Conservation (phyloP, 2,797 vertebrate genomes). For the Xenopus petersii region DNA sequence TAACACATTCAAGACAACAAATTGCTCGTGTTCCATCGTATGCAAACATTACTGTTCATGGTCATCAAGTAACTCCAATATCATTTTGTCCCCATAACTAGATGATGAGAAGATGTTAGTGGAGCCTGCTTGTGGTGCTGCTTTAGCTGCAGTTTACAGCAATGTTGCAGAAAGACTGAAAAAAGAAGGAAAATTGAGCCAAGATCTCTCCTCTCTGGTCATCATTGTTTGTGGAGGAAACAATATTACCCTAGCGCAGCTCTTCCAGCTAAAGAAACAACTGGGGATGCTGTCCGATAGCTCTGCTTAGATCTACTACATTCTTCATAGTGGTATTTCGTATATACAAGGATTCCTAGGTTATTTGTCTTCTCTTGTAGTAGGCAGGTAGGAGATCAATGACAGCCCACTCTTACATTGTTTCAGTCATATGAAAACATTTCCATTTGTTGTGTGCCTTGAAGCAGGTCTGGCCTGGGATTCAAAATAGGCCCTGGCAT, state of each 20-base stretch:
- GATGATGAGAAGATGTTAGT: conserved; percentile 85
- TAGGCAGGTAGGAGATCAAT: too few species aligned
- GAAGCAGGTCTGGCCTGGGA: too few species aligned
- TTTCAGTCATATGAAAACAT: too few species aligned
- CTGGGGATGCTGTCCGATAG: conserved; percentile 62
- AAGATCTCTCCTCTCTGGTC: conserved; percentile 68
- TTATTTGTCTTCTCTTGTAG: too few species aligned
- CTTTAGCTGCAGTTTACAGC: conserved; percentile 76
- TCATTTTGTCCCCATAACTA: conserved; percentile 40
- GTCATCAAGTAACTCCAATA: too few species aligned
- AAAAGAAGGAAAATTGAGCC: conserved; percentile 64
- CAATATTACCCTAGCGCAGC: conserved; percentile 81
- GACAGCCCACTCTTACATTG: too few species aligned
- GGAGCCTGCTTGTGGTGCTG: conserved; percentile 81
- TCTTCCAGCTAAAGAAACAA: conserved; percentile 72
- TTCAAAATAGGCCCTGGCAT: too few species aligned
- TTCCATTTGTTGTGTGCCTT: too few species aligned
- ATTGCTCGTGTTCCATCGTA: too few species aligned
- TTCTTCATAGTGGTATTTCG: not conserved
- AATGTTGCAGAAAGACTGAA: conserved; percentile 67
- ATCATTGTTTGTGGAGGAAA: conserved; percentile 82
- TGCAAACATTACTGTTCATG: too few species aligned
- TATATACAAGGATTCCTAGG: too few species aligned
- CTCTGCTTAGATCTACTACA: not conserved
- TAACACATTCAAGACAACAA: too few species aligned